Evolutionary conservation across 2,888 invertebrate species (phyloP), one percentile per base, ranked within the genome.

Genomic region (Empis livida): DNA sequence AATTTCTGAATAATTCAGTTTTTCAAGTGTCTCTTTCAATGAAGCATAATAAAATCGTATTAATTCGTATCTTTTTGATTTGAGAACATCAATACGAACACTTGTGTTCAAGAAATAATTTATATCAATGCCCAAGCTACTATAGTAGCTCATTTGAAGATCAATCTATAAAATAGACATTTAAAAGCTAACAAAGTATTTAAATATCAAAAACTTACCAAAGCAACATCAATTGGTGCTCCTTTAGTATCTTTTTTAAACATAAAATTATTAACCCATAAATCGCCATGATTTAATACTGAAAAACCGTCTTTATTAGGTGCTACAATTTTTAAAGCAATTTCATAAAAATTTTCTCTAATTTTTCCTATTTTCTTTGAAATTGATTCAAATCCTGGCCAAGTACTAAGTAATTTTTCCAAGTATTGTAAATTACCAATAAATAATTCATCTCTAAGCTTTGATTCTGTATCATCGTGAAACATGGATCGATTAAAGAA

Each of bases 261-360:
- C 68, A 74, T 68, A 55, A 73, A 71, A 55, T 74, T 74, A 49
- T 73, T 73, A n/a, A 71, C 64, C 74, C 74, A 74, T 2, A 73
- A 61, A 54, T 74, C 74, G 11, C 73, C 74, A 55, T 74, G 74
- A 55, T 72, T 73, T 37, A 74, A 58, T n/a, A 74, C 73, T 23
- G 71, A 69, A 44, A 73, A 65, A n/a, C 52, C 51, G 48, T 65
- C 64, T 3, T 59, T 60, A 0, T 57, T 51, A 13, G 31, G 10
- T 5, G 46, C 15, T 10, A 47, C 45, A 5, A 8, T 41, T 9
- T 44, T 37, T 4, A 48, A 14, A 13, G 17, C 37, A 10, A 44
- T 49, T n/a, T 44, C 20, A 32, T 38, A 14, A 38, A 45, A 45
- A n/a, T 45, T 32, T 40, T 14, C 31, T 10, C 14, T 14, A 16